Conservation (phyloP, 2,797 vertebrate genomes). For the Sebastes kiyomatsui region DNA sequence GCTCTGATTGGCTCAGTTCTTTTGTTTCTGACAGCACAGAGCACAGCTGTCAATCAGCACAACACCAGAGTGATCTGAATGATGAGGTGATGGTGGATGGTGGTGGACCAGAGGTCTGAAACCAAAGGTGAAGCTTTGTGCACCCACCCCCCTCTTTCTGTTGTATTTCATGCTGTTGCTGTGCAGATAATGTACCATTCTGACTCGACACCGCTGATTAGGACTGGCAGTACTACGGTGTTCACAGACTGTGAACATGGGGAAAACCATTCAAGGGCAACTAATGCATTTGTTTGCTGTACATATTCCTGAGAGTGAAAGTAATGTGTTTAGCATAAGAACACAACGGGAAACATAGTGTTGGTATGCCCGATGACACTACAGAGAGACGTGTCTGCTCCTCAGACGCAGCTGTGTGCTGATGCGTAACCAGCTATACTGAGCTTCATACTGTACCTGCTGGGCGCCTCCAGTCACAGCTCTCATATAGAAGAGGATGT, state of each 20-base stretch:
- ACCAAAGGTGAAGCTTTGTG: background rate
- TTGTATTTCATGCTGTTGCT: background rate
- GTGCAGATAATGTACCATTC: constrained; percentile 21
- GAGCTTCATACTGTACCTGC: background rate
- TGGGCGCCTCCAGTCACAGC: background rate
- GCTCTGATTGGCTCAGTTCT: background rate
- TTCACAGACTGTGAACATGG: constrained; percentile 14
- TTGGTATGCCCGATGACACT: too few relatives aligned
- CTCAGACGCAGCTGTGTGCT: background rate
- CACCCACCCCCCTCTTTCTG: background rate
- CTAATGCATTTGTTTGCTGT: constrained; percentile 33
- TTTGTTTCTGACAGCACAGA: background rate
- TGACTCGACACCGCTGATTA: constrained; percentile 1
- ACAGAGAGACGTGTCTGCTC: background rate
- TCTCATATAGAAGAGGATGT: constrained; percentile 19
- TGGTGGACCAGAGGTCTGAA: background rate
- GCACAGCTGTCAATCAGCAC: background rate
- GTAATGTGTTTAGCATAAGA: constrained; percentile 17
- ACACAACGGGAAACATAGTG: background rate
- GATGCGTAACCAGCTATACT: background rate
- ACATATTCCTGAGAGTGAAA: constrained; percentile 18
- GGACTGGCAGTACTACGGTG: constrained; percentile 14
- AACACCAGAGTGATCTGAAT: background rate
- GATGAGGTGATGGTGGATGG: background rate
- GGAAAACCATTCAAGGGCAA: background rate